phyloP scores from a whole-genome alignment of 2,888 invertebrate genomes.

The Arge pagana region DNA sequence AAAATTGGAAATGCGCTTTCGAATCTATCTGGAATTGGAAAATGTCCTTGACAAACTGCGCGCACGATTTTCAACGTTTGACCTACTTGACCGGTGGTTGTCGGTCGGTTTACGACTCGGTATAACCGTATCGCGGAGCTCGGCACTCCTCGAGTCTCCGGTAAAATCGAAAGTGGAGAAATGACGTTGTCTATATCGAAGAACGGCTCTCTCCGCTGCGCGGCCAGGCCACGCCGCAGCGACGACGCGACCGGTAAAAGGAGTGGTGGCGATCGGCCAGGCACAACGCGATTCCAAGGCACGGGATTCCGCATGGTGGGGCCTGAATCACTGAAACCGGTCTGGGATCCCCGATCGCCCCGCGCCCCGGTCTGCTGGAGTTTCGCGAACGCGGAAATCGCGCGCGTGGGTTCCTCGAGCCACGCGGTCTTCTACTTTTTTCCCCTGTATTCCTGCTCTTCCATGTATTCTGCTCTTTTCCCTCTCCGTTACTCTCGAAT shows the following conservation, averaged over 20 bases:
- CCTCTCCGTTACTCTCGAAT: neutral
- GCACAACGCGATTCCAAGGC: constrained; percentile 21
- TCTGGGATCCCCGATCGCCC: no score
- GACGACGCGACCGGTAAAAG: neutral
- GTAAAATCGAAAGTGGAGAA: constrained; percentile 44
- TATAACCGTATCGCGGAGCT: neutral
- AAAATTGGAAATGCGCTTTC: neutral
- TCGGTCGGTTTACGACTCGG: constrained; percentile 18
- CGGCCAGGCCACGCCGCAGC: constrained; percentile 1
- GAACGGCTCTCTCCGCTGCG: neutral
- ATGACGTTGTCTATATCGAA: constrained; percentile 20
- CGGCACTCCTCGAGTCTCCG: constrained; percentile 15
- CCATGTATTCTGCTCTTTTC: no score
- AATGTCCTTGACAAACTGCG: constrained; percentile 4
- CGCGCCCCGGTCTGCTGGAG: constrained; percentile 26
- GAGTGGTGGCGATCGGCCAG: neutral
- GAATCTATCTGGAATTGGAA: constrained; percentile 3
- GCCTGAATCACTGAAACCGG: constrained; percentile 43
- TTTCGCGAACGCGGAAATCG: constrained; percentile 47
- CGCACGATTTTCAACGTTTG: constrained; percentile 32
- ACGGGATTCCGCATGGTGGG: no score
- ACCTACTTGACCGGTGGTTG: constrained; percentile 34
- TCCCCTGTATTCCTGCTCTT: no score
- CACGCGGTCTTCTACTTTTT: no score
- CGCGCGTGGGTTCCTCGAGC: no score